Evolutionary conservation across 1,140 invertebrate genomes (phyloP), one percentile per base, ranked within the genome.

Genomic region (Eurosta solidaginis): DNA sequence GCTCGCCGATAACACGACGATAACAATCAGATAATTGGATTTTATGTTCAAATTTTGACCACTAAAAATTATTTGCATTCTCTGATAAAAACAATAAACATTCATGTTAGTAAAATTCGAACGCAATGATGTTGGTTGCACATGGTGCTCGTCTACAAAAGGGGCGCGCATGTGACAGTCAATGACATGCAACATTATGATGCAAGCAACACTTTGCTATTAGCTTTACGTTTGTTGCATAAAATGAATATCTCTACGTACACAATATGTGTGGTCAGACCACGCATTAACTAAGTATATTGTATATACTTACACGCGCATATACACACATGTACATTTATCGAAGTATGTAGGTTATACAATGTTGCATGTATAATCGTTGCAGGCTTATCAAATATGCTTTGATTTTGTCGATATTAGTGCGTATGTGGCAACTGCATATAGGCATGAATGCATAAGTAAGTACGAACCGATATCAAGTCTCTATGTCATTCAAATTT

Each of bases 381-480:
- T 17, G 36, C 27, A 40, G 40, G 59, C 59, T n/a, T 68, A 9
- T 20, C 33, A 40, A 68, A 68, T 68, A 68, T 40, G 40, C n/a
- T 68, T 68, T 68, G 59, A 68, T 68, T 68, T 68, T 68, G 59
- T 68, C 27, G 33, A 40, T 68, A 40, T 68, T 68, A 68, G 59
- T 20, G 29, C 17, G 10, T 14, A 68, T 40, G n/a, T 33, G 54
- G 12, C 52, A 59, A 14, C 1, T 59, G 29, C 12, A 52, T 25
- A 3, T 6, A 52, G 5, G n/a, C 33, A 54, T 54, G 52, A 29
- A 54, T 54, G 27, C 29, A 40, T 63, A 9, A 3, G 40, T 68
- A 33, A 68, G 33, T n/a, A n/a, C n/a, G n/a, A n/a, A 22, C 33
- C 59, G n/a, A 12, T 3, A 42, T 42, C 14, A 29, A 68, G 33